These are phyloP conservation scores for Apus apus DNA, from an alignment of 2,113 vertebrate species.

Conservation along the genomic window DNA sequence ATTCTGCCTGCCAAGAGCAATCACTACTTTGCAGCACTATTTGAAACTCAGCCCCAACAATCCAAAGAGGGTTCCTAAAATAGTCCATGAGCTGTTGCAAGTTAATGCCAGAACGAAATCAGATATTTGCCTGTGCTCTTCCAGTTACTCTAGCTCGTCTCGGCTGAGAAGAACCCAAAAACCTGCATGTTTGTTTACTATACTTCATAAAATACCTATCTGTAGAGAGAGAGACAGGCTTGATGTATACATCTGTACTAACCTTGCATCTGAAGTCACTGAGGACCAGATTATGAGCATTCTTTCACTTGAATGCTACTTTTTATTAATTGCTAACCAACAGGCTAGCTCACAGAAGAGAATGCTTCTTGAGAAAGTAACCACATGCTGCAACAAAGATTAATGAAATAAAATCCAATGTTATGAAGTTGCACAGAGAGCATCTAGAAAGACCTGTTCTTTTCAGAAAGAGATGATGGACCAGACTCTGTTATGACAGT, in stretches of 20 bases:
- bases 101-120: slow-evolving; percentile 14
- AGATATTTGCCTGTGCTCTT: not conserved
- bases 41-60: not conserved
- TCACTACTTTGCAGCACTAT: not conserved
- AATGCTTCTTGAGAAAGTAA: not conserved
- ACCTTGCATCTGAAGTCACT: not conserved
- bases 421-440: not conserved
- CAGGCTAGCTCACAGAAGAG: not conserved
- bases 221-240: not conserved
- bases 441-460: not conserved
- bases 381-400: accelerated
- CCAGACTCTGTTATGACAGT: not conserved
- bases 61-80: slow-evolving; percentile 8
- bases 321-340: not conserved
- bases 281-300: not conserved
- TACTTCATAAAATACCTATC: not conserved
- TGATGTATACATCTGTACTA: not conserved
- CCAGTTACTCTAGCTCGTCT: not conserved
- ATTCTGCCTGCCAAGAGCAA: not conserved
- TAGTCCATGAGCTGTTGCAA: not conserved
- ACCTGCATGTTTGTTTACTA: not conserved
- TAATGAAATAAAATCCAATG: not conserved
- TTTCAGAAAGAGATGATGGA: not conserved
- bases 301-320: not conserved
- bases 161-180: not conserved